Conservation (phyloP, 2,797 vertebrate genomes). For the Pipistrellus kuhlii region DNA sequence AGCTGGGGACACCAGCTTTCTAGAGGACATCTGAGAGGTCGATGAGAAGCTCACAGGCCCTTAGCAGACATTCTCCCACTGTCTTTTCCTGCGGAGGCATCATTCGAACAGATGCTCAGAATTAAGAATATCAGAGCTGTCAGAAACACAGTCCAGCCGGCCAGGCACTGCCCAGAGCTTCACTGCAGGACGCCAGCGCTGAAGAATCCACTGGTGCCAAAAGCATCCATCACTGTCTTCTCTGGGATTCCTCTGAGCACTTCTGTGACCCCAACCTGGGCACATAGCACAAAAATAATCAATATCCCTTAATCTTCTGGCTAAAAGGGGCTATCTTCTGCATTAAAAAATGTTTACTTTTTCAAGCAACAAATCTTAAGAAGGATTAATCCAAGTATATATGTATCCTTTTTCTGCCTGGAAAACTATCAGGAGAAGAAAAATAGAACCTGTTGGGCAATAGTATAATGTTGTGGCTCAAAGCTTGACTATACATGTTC, state of each 20-base stretch:
- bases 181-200: neutral
- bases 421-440: slow-evolving; percentile 8
- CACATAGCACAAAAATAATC: neutral
- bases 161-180: slow-evolving; percentile 42
- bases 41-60: slow-evolving; percentile 56
- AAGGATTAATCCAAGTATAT: neutral
- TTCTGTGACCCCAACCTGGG: neutral
- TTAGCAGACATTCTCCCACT: slow-evolving; percentile 66
- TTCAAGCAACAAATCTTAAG: slow-evolving; percentile 5
- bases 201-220: neutral
- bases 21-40: slow-evolving; percentile 56
- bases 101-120: slow-evolving; percentile 67
- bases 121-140: slow-evolving; percentile 59
- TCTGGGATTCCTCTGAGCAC: neutral
- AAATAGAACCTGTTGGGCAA: neutral
- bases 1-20: slow-evolving; percentile 57
- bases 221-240: neutral
- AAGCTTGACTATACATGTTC: neutral
- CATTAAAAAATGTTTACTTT: neutral
- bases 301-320: neutral
- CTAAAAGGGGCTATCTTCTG: slow-evolving; percentile 9
- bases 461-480: neutral
- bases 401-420: neutral
- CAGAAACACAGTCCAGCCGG: slow-evolving; percentile 56
- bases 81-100: slow-evolving; percentile 62